Evolutionary conservation across 2,113 vertebrate genomes (phyloP), one percentile per base, ranked within the genome.

Genomic region (Hyaena hyaena): DNA sequence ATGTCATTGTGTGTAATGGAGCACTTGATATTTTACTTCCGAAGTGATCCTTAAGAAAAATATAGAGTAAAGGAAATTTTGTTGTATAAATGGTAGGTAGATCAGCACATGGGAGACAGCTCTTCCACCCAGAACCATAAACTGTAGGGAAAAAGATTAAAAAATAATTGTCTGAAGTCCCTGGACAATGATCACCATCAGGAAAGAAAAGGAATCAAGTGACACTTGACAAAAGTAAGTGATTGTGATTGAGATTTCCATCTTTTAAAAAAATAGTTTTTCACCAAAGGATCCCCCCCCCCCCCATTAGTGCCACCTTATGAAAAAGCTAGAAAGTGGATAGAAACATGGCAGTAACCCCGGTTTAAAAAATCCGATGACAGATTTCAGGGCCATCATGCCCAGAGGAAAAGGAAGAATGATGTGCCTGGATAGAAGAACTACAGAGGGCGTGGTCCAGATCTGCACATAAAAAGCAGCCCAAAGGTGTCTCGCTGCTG

Each of bases 1-100:
- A 63, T 5, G 4, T 26, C 2, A 8, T 15, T 53, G 3, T 31
- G 24, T 63, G 28, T 26, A 43, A 35, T 7, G 4, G 2, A 45
- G 8, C 4, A 5, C 6, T 21, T 39, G 79, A 4, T n/a, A 15
- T 87, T 61, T 66, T 23, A 53, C 55, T 84, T 71, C 7, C 4
- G 1, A 12, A 28, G 43, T 0, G 50, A 16, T 35, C 58, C 31
- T 83, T 9, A 24, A 43, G 17, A 69, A 82, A 39, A 23, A n/a
- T 6, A 14, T 0, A 19, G 0, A 28, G 12, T 5, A 8, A 43
- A 80, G 39, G 35, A 10, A n/a, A 0, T 4, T 19, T 24, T 12
- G 0, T 26, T 53, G 65, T 35, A 50, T 45, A 66, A 71, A 81
- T 0, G 2, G 24, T 0, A 7, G 3, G 31, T 0, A 7, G 28